Conservation (phyloP, 2,797 vertebrate species). For the Neoniphon sammara region DNA sequence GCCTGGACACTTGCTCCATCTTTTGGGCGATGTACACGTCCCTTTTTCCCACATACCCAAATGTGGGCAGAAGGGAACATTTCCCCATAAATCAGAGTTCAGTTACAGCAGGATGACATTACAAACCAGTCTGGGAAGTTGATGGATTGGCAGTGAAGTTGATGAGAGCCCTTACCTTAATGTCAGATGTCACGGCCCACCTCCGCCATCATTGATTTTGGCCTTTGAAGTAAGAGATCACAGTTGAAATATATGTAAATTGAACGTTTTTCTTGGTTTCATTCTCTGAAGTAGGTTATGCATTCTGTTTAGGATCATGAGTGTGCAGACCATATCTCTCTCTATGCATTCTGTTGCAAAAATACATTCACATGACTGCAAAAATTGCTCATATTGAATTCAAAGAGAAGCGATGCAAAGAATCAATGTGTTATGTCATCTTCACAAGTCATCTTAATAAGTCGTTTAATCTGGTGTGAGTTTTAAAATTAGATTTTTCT, state of each 20-base stretch:
- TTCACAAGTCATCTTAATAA: background rate
- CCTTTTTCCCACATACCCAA: conserved; percentile 6
- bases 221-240: conserved; percentile 68
- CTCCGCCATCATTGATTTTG: conserved; percentile 71
- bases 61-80: conserved; percentile 30
- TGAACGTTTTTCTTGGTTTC: conserved; percentile 20
- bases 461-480: too few species aligned
- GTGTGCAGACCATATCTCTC: too few species aligned
- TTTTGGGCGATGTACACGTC: conserved; percentile 33
- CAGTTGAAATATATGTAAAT: conserved; percentile 32
- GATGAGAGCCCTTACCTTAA: conserved; percentile 67
- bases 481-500: too few species aligned
- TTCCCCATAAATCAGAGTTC: conserved; percentile 44
- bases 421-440: background rate
- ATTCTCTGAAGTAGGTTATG: conserved; percentile 12
- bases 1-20: background rate
- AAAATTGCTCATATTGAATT: background rate
- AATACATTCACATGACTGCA: background rate
- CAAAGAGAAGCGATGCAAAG: background rate
- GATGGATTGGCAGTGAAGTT: conserved; percentile 29
- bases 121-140: conserved; percentile 51
- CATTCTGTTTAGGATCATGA: conserved; percentile 1
- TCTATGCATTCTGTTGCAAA: conserved; percentile 11
- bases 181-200: conserved; percentile 74
- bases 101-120: conserved; percentile 67